Percentiles rank a stretch among this genome's conserved stretches.
phyloP scores from a whole-genome alignment of 1,140 invertebrate species.

The Drusus annulatus region DNA sequence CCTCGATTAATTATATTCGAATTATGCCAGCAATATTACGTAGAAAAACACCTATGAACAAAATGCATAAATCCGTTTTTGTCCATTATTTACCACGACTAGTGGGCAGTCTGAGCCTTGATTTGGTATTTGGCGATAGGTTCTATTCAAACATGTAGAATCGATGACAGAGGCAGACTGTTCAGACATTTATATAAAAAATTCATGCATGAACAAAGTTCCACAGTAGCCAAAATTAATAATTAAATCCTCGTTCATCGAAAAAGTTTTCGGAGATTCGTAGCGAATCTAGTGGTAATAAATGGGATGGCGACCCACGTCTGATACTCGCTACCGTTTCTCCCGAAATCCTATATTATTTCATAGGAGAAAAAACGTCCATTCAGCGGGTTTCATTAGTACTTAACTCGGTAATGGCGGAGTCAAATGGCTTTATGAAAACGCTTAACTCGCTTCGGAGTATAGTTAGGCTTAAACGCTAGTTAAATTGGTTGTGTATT shows the following conservation, averaged over 20 bases:
- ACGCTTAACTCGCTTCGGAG: constrained; percentile 35
- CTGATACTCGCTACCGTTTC: constrained; percentile 1
- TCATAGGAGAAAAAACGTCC: constrained; percentile 42
- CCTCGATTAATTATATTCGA: too few relatives aligned
- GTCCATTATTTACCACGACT: too few relatives aligned
- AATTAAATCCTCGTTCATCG: constrained; percentile 43
- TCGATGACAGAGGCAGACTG: constrained; percentile 18
- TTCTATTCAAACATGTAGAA: background rate
- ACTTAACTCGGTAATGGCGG: constrained; percentile 23
- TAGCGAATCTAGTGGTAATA: constrained; percentile 41
- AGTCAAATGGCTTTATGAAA: constrained; percentile 48
- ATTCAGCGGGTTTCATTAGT: constrained; percentile 39
- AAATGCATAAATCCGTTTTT: too few relatives aligned
- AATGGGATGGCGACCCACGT: constrained; percentile 24
- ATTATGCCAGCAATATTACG: too few relatives aligned
- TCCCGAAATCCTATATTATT: constrained; percentile 32
- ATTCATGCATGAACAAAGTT: constrained; percentile 26
- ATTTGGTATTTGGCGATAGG: too few relatives aligned
- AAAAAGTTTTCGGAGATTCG: constrained; percentile 25
- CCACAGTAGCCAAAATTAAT: constrained; percentile 36
- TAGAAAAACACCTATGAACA: too few relatives aligned
- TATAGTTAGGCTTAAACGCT: constrained; percentile 28
- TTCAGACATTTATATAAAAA: constrained; percentile 18
- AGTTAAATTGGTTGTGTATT: constrained; percentile 27
- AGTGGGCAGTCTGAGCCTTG: too few relatives aligned